A percentile compares a stretch with the other conserved stretches of the same genome.
These are phyloP conservation scores for Bucorvus abyssinicus DNA, from an alignment of 2,797 vertebrate species.

Conservation along the genomic window DNA sequence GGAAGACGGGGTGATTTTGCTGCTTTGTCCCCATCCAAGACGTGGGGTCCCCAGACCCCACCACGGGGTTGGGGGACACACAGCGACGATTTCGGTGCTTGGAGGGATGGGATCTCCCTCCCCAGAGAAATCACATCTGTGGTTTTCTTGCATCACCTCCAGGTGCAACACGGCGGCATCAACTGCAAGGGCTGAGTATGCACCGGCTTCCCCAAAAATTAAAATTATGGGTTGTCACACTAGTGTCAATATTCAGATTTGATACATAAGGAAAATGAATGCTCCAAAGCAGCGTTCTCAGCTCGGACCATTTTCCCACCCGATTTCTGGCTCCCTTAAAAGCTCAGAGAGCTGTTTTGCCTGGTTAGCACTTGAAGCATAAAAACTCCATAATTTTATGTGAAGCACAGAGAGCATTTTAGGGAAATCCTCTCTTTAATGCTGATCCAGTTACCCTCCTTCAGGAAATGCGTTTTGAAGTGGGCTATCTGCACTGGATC, in stretches of 20 bases:
- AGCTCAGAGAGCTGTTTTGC: not conserved
- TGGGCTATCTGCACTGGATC: conserved; percentile 4
- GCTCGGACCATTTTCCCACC: not conserved
- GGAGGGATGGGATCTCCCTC: not conserved
- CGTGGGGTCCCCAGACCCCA: not conserved
- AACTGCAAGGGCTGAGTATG: not conserved
- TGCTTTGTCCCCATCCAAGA: not conserved
- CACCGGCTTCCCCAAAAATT: not conserved
- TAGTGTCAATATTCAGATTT: not conserved
- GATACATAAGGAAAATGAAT: not conserved
- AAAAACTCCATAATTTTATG: not conserved
- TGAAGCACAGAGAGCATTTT: not conserved
- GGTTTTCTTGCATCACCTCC: not conserved
- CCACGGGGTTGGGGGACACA: fast-evolving
- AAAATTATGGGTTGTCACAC: not conserved
- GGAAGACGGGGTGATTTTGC: not conserved
- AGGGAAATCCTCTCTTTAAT: conserved; percentile 38
- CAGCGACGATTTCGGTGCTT: fast-evolving
- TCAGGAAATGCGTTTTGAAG: not conserved
- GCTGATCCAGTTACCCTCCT: not conserved
- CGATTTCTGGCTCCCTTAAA: not conserved
- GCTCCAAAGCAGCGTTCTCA: not conserved
- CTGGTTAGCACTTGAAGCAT: not conserved
- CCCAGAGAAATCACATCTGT: not conserved
- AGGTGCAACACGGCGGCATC: fast-evolving